phyloP scores from a whole-genome alignment of 1,140 invertebrate genomes.

The Aplysia californica region DNA sequence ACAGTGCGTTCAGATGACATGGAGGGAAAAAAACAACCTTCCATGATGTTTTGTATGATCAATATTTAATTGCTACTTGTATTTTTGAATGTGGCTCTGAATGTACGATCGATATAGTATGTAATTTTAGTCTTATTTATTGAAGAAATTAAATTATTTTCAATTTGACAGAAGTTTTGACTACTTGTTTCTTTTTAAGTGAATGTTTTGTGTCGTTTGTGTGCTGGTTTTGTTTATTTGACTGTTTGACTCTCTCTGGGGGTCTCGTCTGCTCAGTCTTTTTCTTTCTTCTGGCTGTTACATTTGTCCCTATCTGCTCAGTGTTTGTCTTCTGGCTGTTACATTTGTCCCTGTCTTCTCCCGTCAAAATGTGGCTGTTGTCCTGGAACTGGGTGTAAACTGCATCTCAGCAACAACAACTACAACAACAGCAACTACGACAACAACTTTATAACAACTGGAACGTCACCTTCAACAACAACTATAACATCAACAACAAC shows the following conservation, averaged over 20 bases:
- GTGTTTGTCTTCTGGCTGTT: neutral
- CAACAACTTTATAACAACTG: too few relatives aligned
- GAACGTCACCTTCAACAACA: too few relatives aligned
- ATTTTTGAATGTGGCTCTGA: too few relatives aligned
- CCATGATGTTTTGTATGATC: too few relatives aligned
- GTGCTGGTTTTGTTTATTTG: neutral
- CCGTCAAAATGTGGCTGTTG: too few relatives aligned
- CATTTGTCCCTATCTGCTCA: neutral
- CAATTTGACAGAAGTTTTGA: neutral
- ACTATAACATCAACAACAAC: too few relatives aligned
- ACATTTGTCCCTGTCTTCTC: neutral
- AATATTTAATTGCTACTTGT: too few relatives aligned
- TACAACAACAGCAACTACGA: too few relatives aligned
- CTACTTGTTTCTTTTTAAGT: neutral
- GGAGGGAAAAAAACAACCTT: too few relatives aligned
- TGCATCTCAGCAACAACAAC: too few relatives aligned
- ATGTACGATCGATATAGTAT: neutral
- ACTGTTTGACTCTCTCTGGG: neutral
- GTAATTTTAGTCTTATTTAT: slow-evolving; percentile 5
- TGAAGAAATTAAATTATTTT: neutral
- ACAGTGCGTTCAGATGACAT: neutral
- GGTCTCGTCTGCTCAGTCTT: neutral
- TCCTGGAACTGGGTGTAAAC: too few relatives aligned
- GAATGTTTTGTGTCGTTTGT: too few relatives aligned
- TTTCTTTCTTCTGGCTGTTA: neutral